Evolutionary conservation across 2,113 vertebrate genomes (phyloP).

Genomic region (Scartelaos histophorus): DNA sequence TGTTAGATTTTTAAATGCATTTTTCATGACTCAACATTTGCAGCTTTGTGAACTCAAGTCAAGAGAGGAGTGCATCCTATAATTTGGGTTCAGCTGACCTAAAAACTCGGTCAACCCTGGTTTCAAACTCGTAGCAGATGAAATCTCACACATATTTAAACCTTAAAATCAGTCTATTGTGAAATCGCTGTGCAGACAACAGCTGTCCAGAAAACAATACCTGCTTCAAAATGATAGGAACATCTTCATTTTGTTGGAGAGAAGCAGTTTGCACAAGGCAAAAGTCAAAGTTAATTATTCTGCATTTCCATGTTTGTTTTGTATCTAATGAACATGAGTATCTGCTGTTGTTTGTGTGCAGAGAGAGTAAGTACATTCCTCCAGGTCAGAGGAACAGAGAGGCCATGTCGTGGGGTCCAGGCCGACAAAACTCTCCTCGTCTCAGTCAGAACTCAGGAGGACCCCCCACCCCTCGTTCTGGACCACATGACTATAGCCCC

Average conservation of each 20-base stretch:
- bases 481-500: constrained; percentile 91
- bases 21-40: not conserved
- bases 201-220: constrained; percentile 36
- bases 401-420: constrained; percentile 90
- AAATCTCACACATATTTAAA: not conserved
- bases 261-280: constrained; percentile 11
- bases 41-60: not conserved
- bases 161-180: constrained; percentile 9
- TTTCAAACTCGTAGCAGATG: not conserved
- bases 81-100: not conserved
- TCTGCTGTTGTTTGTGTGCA: constrained; percentile 47
- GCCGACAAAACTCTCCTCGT: constrained; percentile 91
- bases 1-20: too few species aligned
- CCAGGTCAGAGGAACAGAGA: constrained; percentile 95
- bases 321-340: constrained; percentile 5
- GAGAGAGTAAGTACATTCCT: constrained; percentile 98
- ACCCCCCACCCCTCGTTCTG: constrained; percentile 83
- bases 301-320: not conserved
- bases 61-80: not conserved
- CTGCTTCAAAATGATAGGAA: constrained; percentile 30
- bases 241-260: constrained; percentile 27
- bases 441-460: constrained; percentile 86
- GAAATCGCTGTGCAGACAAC: constrained; percentile 14
- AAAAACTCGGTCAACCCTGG: not conserved
- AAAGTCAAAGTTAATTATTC: constrained; percentile 18